Conservation (phyloP, 92 coral and sea anemone genomes). For the Bergia puertoricense region DNA sequence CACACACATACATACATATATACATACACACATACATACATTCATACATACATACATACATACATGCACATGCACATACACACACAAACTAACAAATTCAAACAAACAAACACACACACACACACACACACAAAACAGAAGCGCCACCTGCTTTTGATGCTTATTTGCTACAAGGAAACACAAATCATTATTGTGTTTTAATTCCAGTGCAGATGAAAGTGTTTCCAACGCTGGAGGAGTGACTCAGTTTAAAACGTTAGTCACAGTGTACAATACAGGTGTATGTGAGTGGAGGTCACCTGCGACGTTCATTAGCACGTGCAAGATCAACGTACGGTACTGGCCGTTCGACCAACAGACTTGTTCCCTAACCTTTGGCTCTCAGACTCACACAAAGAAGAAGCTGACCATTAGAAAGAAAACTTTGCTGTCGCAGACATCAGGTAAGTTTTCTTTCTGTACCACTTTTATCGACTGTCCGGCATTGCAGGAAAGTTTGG, state of each 20-base stretch:
- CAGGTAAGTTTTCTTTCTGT: not conserved
- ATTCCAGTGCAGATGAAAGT: slow-evolving; percentile 55
- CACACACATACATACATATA: too few relatives aligned
- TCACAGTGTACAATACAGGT: slow-evolving; percentile 45
- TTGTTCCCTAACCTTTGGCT: slow-evolving; percentile 61
- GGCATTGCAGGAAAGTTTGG: not conserved
- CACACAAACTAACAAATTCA: too few relatives aligned
- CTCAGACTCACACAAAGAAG: slow-evolving; percentile 52
- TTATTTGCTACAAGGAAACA: not conserved
- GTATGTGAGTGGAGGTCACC: slow-evolving; percentile 62
- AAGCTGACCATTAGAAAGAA: slow-evolving; percentile 40
- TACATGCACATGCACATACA: too few relatives aligned
- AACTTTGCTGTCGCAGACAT: not conserved
- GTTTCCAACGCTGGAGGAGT: slow-evolving; percentile 59
- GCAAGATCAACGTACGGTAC: slow-evolving; percentile 52
- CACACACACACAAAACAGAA: too few relatives aligned
- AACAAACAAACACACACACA: too few relatives aligned
- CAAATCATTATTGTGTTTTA: not conserved
- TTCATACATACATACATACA: too few relatives aligned
- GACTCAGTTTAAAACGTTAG: slow-evolving; percentile 54
- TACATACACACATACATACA: too few relatives aligned
- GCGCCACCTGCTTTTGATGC: not conserved
- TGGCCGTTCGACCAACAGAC: slow-evolving; percentile 74
- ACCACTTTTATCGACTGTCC: too few relatives aligned
- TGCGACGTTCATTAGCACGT: slow-evolving; percentile 59